Evolutionary conservation across 2,797 vertebrate genomes (phyloP), one percentile per base, ranked within the genome.

Genomic region (Xenentodon cancila): DNA sequence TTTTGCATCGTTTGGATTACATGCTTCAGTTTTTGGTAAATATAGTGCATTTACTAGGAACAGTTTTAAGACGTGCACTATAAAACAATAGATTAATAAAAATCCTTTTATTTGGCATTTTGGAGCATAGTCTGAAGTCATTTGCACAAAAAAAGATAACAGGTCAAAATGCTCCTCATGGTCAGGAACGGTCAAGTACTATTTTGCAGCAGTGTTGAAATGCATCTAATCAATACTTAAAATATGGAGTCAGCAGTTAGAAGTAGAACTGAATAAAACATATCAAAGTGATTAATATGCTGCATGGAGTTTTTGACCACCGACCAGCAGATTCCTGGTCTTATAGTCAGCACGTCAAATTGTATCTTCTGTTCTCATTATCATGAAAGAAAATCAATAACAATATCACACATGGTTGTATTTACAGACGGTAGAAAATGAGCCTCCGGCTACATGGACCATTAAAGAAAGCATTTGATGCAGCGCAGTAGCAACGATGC

Each of bases 351-450:
- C 59, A 53, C 51, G 49, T 45, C 9, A 25, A 40, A 43, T 43
- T 18, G n/a, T 40, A 34, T 49, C 18, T 43, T 57, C 18, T 53
- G 49, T 53, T 68, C 59, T 63, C 44, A 18, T 44, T 45, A 59
- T 22, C 59, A 13, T 18, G 54, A 73, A 53, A 53, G n/a, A 54
- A 45, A 59, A 63, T 73, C 45, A 49, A 53, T 54, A 37, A 19
- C 49, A 37, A 50, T 59, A 59, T 65, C 15, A 3, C 17, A 58
- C 25, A 18, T 45, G 46, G 20, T 46, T 63, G 16, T 46, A 9
- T 63, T 20, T 25, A 32, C 44, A 32, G 32, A 32, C 7, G 7
- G 4, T 9, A 32, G 32, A 6, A 32, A 32, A 32, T 1, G 32
- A 27, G 1, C 32, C 18, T 21, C 20, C 4, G 18, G 59, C 19